Base-by-base conservation (phyloP, 2,113 vertebrate genomes). In the Daboia siamensis region DNA sequence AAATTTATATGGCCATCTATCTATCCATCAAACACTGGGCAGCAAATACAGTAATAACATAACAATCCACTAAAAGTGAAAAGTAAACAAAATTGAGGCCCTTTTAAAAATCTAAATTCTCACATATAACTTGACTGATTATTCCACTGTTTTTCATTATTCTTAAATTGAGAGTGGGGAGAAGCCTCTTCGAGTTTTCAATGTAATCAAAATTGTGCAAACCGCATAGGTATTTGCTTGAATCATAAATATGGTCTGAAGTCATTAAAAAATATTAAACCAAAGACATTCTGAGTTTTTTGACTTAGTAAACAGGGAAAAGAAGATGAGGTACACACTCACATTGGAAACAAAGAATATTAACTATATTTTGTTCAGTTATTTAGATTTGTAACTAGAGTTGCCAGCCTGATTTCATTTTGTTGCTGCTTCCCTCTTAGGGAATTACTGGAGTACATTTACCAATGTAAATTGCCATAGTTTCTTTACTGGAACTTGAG, bases 321-420 rank as follows among this genome's bases (percentile, higher is more conserved):
- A 56, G 33, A 33, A 88, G 46, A 92, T 23, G 11, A 87, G 23
- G 51, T 80, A 4, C 3, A 23, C 26, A 52, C 26, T 51, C 26
- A 74, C 5, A 4, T 39, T 52, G 57, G 85, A 39, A 91, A 91
- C 85, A 64, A 91, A 91, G 48, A 33, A 87, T 15, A 4, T 48
- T 87, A 86, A 46, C 55, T 91, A 51, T 91, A 87, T 91, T 86
- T 91, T 61, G 11, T 51, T 39, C 46, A 64, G 84, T 87, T 57
- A 91, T 48, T n/a, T 4, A 74, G 59, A 59, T 21, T 52, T 6
- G 85, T 39, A 87, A 80, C 56, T 57, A 86, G 84, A 51, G 55
- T 33, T 54, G 21, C 33, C 46, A 86, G 55, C n/a, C 57, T 80
- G 52, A n/a, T 48, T 92, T 74, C 33, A 89, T 33, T 26, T 64